Base-by-base conservation (phyloP, 2,888 invertebrate genomes). In the Phragmatobia fuliginosa region DNA sequence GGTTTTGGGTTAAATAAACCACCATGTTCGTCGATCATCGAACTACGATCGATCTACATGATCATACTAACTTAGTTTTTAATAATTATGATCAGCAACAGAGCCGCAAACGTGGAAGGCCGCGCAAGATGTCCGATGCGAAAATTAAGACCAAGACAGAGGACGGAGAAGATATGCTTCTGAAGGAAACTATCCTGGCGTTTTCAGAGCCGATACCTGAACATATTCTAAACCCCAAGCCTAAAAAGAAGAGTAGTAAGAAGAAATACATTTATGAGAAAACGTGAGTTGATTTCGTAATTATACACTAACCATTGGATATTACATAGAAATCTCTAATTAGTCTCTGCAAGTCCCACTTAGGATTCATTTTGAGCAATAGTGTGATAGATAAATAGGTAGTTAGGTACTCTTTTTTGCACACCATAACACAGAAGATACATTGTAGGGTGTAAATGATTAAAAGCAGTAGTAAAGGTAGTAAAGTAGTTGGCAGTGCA, bases 141-240 rank as follows among this genome's bases (percentile, higher is more conserved):
- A 88, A 89, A 52, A 71, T 75, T 0, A 83, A 86, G 49, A 52
- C 45, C n/a, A 83, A 85, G 63, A 67, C 65, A 0, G 87, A 88
- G 2, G 91, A 91, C 0, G 88, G 87, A 0, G 94, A 95, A 66
- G 95, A 95, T 66, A 89, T 95, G 56, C 87, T 95, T 2, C 87
- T 95, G 0, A 93, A 95, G 77, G 95, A 95, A 77, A 95, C 95
- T 0, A 94, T 95, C 67, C 79, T 95, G 87, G 95, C 95, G 0
- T 93, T 91, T 86, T 93, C 95, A 0, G 95, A 95, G 78, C 95
- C 95, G 1, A 94, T 95, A 0, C 93, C 95, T 0, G 94, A 95
- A 0, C 91, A 93, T 72, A 89, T 95, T 32, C 87, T 95, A 10
- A 93, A 95, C 72, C 94, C 95, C 0, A 93, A 94, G 70, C 92